Conservation (phyloP, 2,113 vertebrate species). For the Hystrix cristata region DNA sequence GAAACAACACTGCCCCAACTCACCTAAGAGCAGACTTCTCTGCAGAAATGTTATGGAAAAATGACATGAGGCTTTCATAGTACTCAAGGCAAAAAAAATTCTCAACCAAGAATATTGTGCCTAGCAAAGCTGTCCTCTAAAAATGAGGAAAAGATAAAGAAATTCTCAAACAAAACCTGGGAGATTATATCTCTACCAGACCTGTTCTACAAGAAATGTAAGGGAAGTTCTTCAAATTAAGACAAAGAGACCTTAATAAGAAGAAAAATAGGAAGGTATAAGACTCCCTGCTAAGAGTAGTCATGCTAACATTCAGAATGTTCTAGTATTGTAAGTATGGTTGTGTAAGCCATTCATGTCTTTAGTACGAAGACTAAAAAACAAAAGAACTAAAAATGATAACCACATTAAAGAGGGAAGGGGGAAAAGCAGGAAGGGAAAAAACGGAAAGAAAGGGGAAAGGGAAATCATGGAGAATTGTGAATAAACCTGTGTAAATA, state of each 20-base stretch:
- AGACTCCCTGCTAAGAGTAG: background rate
- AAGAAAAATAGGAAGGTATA: background rate
- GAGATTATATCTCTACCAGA: background rate
- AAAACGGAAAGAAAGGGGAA: no score
- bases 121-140: background rate
- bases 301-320: background rate
- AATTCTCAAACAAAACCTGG: background rate
- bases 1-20: background rate
- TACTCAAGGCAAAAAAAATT: background rate
- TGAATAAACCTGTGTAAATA: no score
- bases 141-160: background rate
- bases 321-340: background rate
- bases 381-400: background rate
- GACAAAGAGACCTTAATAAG: background rate
- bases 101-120: background rate
- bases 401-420: background rate
- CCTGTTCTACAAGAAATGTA: background rate
- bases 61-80: background rate
- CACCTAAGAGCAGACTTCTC: background rate
- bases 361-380: background rate
- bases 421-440: no score
- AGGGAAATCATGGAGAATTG: no score
- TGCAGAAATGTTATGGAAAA: background rate
- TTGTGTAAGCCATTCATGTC: background rate
- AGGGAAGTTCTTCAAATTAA: background rate